Base-by-base conservation (phyloP, 2,888 invertebrate genomes). In the Osmoderma eremita region DNA sequence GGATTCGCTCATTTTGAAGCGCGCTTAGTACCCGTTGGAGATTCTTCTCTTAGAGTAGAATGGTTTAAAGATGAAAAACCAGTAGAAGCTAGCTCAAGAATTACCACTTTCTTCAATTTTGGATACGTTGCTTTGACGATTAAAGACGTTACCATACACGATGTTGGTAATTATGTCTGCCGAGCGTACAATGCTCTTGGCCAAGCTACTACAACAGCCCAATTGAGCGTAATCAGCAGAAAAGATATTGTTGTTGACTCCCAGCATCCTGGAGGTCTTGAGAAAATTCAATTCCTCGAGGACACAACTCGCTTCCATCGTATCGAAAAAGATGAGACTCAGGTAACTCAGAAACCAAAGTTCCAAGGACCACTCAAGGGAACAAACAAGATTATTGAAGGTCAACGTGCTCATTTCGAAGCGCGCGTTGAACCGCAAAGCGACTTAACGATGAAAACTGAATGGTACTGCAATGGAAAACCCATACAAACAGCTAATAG, bases 381-480 rank as follows among this genome's bases (percentile, higher is more conserved):
- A 53, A 95, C 95, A n/a, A 95, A 92, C 76, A 94, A 93, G 79
- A 94, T 96, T 77, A 89, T 94, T 18, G 97, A 97, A 84, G 94
- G 95, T 0, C 96, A 97, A 84, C 88, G 94, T 53, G 95, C 96
- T 72, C 97, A 97, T 78, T 95, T 97, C 79, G 97, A 97, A 85
- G 94, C 93, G 3, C 90, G 97, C 71, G 93, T 98, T 53, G 95
- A 96, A 78, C 98, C 98, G 0, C 93, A 96, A 81, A 95, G 92
- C 78, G 98, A 98, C 83, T 87, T 95, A 24, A 92, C 92, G 17
- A 91, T 98, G 91, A 88, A 88, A 77, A 91, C 96, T 70, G 97
- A 98, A 84, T 99, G 98, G 98, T 97, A 95, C 80, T 95, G 95
- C 78, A 97, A 99, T 83, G 97, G 96, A 63, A 91, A 93, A 79